phyloP scores from a whole-genome alignment of 2,888 invertebrate genomes.

The Shargacucullia verbasci region DNA sequence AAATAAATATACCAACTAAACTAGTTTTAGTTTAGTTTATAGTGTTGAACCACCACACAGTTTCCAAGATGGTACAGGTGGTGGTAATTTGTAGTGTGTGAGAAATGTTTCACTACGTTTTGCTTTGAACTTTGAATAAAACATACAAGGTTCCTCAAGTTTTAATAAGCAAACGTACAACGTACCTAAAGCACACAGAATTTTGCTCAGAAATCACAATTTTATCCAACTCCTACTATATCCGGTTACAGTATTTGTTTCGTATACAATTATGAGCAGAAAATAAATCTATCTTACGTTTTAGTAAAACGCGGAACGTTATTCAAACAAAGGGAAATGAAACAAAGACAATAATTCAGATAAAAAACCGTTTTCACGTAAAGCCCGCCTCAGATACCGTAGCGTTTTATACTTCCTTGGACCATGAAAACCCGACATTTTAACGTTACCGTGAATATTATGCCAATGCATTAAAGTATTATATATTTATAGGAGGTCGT shows the following conservation, averaged over 20 bases:
- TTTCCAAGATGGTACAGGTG: background rate
- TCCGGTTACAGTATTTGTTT: constrained; percentile 10
- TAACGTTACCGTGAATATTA: background rate
- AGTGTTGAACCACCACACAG: background rate
- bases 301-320: background rate
- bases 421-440: background rate
- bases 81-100: background rate
- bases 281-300: constrained; percentile 21
- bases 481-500: too few species aligned
- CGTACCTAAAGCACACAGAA: constrained; percentile 19
- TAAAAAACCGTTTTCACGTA: constrained; percentile 6
- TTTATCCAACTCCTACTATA: background rate
- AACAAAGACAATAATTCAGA: constrained; percentile 17
- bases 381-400: background rate
- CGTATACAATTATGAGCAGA: constrained; percentile 26
- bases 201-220: constrained; percentile 7
- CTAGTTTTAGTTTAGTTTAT: too few species aligned
- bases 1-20: background rate
- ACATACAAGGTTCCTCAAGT: constrained; percentile 2
- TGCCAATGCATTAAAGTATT: too few species aligned
- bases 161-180: constrained; percentile 22
- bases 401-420: background rate
- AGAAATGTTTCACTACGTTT: background rate
- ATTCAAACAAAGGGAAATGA: constrained; percentile 28
- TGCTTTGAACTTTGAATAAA: constrained; percentile 3